Conservation (phyloP, 1,140 invertebrate species). For the Rhagoletis pomonella region DNA sequence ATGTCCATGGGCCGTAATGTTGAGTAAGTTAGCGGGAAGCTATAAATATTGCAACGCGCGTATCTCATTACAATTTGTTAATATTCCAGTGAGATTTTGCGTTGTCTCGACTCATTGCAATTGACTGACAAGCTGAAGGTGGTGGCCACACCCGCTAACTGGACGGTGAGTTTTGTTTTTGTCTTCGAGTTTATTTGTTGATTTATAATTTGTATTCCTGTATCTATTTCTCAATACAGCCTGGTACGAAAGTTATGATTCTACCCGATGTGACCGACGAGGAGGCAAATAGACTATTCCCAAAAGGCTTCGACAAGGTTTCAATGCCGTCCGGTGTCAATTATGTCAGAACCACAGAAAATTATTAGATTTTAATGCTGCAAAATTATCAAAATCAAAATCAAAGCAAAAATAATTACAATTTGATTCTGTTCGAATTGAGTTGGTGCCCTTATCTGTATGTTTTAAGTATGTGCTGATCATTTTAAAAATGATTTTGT, state of each 20-base stretch:
- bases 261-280: conserved; percentile 83
- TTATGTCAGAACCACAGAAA: conserved; percentile 86
- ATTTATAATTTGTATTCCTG: neutral
- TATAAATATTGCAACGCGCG: neutral
- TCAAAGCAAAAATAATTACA: neutral
- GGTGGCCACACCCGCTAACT: conserved; percentile 90
- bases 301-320: conserved; percentile 81
- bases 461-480: conserved; percentile 6
- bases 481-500: conserved; percentile 50
- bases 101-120: conserved; percentile 92
- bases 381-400: neutral
- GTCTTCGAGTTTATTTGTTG: neutral
- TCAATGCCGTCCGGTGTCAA: conserved; percentile 86
- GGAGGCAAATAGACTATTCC: conserved; percentile 83
- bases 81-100: conserved; percentile 88
- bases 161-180: conserved; percentile 80
- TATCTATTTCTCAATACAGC: conserved; percentile 74
- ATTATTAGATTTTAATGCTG: conserved; percentile 75
- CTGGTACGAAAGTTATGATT: conserved; percentile 89
- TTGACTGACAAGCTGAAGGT: conserved; percentile 83
- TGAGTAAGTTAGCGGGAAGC: conserved; percentile 80
- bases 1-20: conserved; percentile 94
- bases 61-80: conserved; percentile 43
- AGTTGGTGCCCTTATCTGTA: conserved; percentile 34
- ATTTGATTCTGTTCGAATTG: neutral